These are phyloP conservation scores for Zaprionus lineosus DNA, from an alignment of 2,888 invertebrate species.

Conservation along the genomic window DNA sequence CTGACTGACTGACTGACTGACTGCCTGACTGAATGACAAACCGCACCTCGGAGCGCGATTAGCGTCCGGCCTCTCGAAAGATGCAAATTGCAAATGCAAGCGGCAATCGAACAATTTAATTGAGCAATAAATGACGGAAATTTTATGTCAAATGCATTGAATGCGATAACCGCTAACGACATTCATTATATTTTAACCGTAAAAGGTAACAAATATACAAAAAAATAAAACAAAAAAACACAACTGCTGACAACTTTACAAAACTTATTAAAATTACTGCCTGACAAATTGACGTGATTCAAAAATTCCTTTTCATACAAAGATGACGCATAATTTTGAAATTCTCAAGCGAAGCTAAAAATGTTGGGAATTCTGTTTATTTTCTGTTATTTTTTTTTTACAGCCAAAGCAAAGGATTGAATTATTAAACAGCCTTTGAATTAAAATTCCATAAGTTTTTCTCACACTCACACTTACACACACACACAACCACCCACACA, in stretches of 20 bases:
- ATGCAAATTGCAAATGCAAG: conserved; percentile 56
- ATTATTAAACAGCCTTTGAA: too few relatives aligned
- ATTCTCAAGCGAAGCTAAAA: conserved; percentile 11
- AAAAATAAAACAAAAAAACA: conserved; percentile 12
- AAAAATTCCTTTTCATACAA: conserved; percentile 2
- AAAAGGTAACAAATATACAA: conserved; percentile 28
- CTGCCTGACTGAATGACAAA: conserved; percentile 28
- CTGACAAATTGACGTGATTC: conserved; percentile 51
- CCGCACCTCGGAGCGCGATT: conserved; percentile 4
- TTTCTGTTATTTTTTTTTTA: too few relatives aligned
- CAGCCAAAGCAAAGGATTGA: too few relatives aligned
- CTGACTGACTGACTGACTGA: too few relatives aligned
- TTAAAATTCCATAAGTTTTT: too few relatives aligned
- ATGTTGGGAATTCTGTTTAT: conserved; percentile 11
- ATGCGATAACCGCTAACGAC: conserved; percentile 19
- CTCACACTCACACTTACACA: too few relatives aligned
- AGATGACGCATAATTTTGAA: conserved; percentile 40
- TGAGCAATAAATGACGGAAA: conserved; percentile 74
- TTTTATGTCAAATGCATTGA: conserved; percentile 27
- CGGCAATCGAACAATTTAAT: conserved; percentile 62
- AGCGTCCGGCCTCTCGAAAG: conserved; percentile 18
- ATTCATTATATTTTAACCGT: conserved; percentile 15
- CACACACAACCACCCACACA: too few relatives aligned
- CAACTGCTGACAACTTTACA: conserved; percentile 46
- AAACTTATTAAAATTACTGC: conserved; percentile 49